Conservation (phyloP, 2,797 vertebrate species). For the Sebastes steindachneri region DNA sequence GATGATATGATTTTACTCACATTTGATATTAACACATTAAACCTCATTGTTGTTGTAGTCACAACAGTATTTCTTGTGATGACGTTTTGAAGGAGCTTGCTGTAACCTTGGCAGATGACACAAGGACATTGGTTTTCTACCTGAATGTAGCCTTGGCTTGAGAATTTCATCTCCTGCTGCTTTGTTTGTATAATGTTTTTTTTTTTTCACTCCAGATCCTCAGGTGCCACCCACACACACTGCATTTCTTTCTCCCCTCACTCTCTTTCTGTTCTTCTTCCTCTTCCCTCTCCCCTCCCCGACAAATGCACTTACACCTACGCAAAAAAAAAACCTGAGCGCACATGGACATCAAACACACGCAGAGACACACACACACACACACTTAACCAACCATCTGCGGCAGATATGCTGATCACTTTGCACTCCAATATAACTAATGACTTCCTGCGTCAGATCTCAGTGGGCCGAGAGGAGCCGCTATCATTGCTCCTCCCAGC, state of each 20-base stretch:
- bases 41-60: not conserved
- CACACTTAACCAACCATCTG: constrained; percentile 47
- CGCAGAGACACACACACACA: constrained; percentile 24
- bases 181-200: constrained; percentile 79
- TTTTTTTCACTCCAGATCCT: constrained; percentile 79
- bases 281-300: constrained; percentile 39
- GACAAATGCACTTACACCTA: constrained; percentile 69
- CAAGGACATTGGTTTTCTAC: constrained; percentile 61
- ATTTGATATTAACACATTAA: not conserved
- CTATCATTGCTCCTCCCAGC: constrained; percentile 43
- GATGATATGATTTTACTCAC: not conserved
- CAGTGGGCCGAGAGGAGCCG: constrained; percentile 41
- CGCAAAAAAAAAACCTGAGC: constrained; percentile 26
- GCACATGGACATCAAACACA: constrained; percentile 22
- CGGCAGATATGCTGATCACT: constrained; percentile 58
- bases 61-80: not conserved
- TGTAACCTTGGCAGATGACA: constrained; percentile 48
- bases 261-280: constrained; percentile 45
- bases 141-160: constrained; percentile 75
- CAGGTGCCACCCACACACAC: constrained; percentile 77
- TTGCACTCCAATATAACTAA: constrained; percentile 65
- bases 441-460: constrained; percentile 67
- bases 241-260: constrained; percentile 59
- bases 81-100: constrained; percentile 12
- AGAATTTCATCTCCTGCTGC: constrained; percentile 74